A percentile compares a stretch with the other conserved stretches of the same genome.
Evolutionary conservation across 2,113 vertebrate species (phyloP).

Genomic region (Hemiprocne comata): DNA sequence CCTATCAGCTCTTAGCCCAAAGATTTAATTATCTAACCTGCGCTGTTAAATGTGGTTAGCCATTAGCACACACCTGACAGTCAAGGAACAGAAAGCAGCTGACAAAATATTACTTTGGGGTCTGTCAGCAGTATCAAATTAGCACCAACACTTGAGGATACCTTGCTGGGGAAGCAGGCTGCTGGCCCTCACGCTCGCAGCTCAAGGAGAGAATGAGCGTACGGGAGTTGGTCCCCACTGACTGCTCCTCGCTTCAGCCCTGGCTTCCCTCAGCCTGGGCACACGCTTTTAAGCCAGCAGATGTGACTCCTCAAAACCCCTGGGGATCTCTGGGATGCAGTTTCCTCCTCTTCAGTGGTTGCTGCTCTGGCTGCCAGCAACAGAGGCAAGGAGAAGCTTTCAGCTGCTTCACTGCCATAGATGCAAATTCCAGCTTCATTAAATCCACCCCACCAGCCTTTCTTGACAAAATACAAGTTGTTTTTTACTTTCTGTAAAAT

Average conservation of each 20-base stretch:
- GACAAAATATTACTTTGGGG: not conserved
- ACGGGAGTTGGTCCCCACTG: not conserved
- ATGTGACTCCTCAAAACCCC: not conserved
- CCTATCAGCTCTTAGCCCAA: not conserved
- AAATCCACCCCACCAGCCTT: not conserved
- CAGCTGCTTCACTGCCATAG: not conserved
- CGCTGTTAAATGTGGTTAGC: not conserved
- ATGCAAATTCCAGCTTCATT: not conserved
- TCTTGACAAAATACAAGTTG: not conserved
- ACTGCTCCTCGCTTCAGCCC: not conserved
- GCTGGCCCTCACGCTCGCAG: not conserved
- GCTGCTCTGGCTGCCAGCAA: not conserved
- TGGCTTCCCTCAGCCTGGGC: not conserved
- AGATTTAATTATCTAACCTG: not conserved
- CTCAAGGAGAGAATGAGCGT: accelerated
- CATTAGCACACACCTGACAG: not conserved
- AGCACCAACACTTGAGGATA: not conserved
- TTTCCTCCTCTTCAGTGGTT: not conserved
- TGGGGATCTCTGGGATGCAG: not conserved
- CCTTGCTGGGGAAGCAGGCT: not conserved
- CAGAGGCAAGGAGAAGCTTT: not conserved
- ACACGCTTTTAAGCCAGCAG: not conserved
- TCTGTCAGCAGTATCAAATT: not conserved
- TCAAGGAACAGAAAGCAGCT: not conserved
- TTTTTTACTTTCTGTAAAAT: not conserved